A percentile compares a stretch with the other conserved stretches of the same genome.
Conservation (phyloP, 2,888 invertebrate species). For the Heliconius hortense region DNA sequence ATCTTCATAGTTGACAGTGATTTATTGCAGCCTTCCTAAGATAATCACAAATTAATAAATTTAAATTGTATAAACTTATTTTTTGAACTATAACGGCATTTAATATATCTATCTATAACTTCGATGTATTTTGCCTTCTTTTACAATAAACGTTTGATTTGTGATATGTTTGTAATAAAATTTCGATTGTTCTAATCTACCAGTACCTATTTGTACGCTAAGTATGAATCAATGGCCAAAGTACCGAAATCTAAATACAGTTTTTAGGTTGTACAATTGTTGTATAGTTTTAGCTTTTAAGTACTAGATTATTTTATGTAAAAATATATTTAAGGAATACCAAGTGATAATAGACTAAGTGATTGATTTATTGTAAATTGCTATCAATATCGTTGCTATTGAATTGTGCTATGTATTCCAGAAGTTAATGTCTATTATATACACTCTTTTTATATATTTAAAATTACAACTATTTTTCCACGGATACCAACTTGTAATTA, state of each 20-base stretch:
- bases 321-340: slow-evolving; percentile 67
- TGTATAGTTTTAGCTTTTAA: slow-evolving; percentile 61
- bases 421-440: slow-evolving; percentile 52
- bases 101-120: not conserved
- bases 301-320: slow-evolving; percentile 53
- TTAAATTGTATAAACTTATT: slow-evolving; percentile 47
- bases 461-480: slow-evolving; percentile 71
- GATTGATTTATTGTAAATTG: slow-evolving; percentile 62
- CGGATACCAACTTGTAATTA: slow-evolving; percentile 57
- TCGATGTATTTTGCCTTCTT: not conserved
- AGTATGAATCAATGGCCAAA: slow-evolving; percentile 69
- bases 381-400: slow-evolving; percentile 60
- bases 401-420: slow-evolving; percentile 66
- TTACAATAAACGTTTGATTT: not conserved
- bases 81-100: slow-evolving; percentile 41
- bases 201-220: slow-evolving; percentile 29
- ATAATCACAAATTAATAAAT: slow-evolving; percentile 44
- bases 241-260: slow-evolving; percentile 71
- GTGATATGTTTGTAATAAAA: not conserved
- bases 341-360: slow-evolving; percentile 81
- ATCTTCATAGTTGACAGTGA: slow-evolving; percentile 68
- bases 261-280: slow-evolving; percentile 71
- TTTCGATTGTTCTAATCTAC: not conserved
- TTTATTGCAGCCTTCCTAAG: slow-evolving; percentile 59
- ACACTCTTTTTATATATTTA: slow-evolving; percentile 44